Conservation (phyloP, 30 jellyfish, hydroid and myxozoan species). For the Cassiopea andromeda region DNA sequence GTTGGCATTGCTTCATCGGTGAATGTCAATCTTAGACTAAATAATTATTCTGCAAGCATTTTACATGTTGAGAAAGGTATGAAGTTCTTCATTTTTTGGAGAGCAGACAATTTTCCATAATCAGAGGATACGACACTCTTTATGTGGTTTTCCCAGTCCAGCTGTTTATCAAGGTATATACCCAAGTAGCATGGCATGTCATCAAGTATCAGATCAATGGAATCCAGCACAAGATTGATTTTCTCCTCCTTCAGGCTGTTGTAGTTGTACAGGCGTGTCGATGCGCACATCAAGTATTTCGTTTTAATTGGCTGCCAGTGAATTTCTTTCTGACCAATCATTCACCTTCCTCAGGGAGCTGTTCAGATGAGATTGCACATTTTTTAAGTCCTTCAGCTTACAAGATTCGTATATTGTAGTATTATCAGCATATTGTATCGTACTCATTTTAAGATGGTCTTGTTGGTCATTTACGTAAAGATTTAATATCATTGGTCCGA, state of each 20-base stretch:
- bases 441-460: not conserved
- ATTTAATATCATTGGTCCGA: not conserved
- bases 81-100: no score
- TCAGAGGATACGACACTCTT: constrained; percentile 10
- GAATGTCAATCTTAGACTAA: constrained; percentile 1
- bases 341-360: not conserved
- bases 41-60: constrained; percentile 27
- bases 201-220: constrained; percentile 14
- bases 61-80: constrained; percentile 20
- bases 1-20: constrained; percentile 31
- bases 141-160: constrained; percentile 23
- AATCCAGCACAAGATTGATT: constrained; percentile 2
- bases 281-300: constrained; percentile 27
- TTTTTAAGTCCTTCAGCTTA: not conserved
- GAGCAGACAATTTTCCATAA: no score
- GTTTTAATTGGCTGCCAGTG: constrained; percentile 14
- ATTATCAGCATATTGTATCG: not conserved
- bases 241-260: not conserved
- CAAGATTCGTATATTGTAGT: not conserved
- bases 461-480: not conserved
- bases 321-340: not conserved
- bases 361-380: not conserved
- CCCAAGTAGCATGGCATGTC: constrained; percentile 6
- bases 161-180: constrained; percentile 16
- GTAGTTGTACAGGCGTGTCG: constrained; percentile 22